phyloP scores from a whole-genome alignment of 2,888 invertebrate genomes.

The Rhagonycha fulva region DNA sequence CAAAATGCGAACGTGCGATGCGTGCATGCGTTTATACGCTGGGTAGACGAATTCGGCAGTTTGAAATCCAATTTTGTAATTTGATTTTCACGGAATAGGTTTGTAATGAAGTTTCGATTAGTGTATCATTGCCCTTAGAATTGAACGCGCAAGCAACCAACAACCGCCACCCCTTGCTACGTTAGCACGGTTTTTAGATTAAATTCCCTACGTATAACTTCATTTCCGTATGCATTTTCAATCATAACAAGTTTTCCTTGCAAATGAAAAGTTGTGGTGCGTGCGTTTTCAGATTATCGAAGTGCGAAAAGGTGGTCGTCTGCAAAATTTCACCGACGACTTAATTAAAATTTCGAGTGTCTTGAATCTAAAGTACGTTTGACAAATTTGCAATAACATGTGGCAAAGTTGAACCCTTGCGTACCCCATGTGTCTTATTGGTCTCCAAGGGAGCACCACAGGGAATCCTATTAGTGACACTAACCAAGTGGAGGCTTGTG shows the following conservation, averaged over 20 bases:
- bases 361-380: background rate
- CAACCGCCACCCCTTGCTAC: background rate
- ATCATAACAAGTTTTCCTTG: background rate
- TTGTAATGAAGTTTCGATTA: conserved; percentile 34
- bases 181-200: conserved; percentile 5
- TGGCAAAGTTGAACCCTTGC: conserved; percentile 22
- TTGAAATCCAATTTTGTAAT: conserved; percentile 30
- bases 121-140: conserved; percentile 25
- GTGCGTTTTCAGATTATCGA: background rate
- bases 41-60: conserved; percentile 27
- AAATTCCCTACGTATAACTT: background rate
- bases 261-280: background rate
- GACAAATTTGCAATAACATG: conserved; percentile 18
- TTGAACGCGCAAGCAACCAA: conserved; percentile 2
- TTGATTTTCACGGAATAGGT: conserved; percentile 31
- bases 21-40: conserved; percentile 25
- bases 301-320: background rate
- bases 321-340: background rate
- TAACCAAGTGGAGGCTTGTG: conserved; percentile 31
- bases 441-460: conserved; percentile 21
- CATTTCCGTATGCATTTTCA: background rate
- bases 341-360: conserved; percentile 2
- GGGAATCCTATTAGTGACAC: conserved; percentile 31
- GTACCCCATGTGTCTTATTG: conserved; percentile 27
- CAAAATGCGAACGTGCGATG: conserved; percentile 10